phyloP scores from a whole-genome alignment of 2,888 invertebrate genomes.

The Drosophila paranaensis region DNA sequence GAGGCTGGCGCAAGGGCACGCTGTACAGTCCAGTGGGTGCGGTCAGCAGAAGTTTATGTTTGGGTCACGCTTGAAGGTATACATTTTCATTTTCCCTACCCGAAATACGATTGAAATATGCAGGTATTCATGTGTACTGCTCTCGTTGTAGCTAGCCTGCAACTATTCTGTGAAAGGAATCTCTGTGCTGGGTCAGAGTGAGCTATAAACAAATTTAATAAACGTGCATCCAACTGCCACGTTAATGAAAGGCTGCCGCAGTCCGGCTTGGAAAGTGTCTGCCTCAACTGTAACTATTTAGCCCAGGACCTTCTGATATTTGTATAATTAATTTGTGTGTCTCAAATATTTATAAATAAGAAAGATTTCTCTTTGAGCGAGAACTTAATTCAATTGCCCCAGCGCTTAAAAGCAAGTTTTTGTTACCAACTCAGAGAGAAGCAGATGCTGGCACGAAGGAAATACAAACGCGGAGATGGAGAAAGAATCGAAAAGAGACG shows the following conservation, averaged over 20 bases:
- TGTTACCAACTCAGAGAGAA: constrained; percentile 35
- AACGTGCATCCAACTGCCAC: constrained; percentile 18
- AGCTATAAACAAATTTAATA: constrained; percentile 48
- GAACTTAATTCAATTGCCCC: constrained; percentile 74
- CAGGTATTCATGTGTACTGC: constrained; percentile 50
- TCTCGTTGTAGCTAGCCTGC: constrained; percentile 3
- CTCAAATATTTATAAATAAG: constrained; percentile 58
- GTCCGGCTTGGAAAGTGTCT: background rate
- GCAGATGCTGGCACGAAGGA: constrained; percentile 2
- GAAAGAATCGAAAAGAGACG: background rate
- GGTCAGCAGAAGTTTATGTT: constrained; percentile 67
- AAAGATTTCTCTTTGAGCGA: constrained; percentile 64
- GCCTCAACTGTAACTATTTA: constrained; percentile 9
- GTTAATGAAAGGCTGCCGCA: constrained; percentile 38
- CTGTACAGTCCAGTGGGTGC: constrained; percentile 40
- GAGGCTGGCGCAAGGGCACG: background rate
- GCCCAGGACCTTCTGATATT: constrained; percentile 8
- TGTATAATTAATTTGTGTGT: constrained; percentile 61
- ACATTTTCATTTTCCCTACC: constrained; percentile 61
- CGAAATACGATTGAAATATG: constrained; percentile 70
- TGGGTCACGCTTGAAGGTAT: constrained; percentile 73
- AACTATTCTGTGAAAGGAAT: constrained; percentile 30
- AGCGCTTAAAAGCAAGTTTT: constrained; percentile 72
- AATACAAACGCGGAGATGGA: constrained; percentile 1
- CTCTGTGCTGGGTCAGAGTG: constrained; percentile 14